Conservation (phyloP, 2,888 invertebrate genomes). For the Acronicta psi region DNA sequence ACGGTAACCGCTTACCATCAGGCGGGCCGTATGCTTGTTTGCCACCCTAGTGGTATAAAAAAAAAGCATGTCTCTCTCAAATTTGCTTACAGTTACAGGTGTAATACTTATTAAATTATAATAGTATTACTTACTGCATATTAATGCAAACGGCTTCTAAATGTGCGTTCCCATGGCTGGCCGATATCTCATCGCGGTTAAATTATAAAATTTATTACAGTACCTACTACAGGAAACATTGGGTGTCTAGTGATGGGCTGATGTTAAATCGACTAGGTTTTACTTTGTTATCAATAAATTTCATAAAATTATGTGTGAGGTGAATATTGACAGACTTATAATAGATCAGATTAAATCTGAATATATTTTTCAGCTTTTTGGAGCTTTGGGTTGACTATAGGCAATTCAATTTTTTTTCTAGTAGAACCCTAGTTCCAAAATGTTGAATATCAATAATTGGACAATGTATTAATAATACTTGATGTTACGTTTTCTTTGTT, state of each 20-base stretch:
- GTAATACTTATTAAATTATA: constrained; percentile 36
- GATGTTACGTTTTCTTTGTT: too few species aligned
- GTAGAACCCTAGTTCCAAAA: too few species aligned
- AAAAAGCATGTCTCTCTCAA: constrained; percentile 8
- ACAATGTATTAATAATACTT: too few species aligned
- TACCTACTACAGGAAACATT: constrained; percentile 36
- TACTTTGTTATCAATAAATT: constrained; percentile 5
- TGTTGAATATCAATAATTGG: too few species aligned
- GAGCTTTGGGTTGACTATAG: too few species aligned
- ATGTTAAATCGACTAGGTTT: constrained; percentile 27
- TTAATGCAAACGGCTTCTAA: constrained; percentile 60
- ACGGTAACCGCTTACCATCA: too few species aligned
- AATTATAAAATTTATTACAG: constrained; percentile 59
- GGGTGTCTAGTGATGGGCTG: constrained; percentile 46
- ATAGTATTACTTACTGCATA: constrained; percentile 39
- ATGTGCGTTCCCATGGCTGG: constrained; percentile 49
- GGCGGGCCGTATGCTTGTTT: too few species aligned
- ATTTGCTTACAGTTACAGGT: constrained; percentile 14
- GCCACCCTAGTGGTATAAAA: too few species aligned
- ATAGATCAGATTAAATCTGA: neutral
- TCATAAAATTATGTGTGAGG: neutral
- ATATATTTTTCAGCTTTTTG: too few species aligned
- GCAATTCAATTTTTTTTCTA: too few species aligned
- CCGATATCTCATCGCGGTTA: constrained; percentile 47
- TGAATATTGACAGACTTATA: neutral